These are phyloP conservation scores for Danaus chrysippus DNA, from an alignment of 2,888 invertebrate species.

Conservation along the genomic window DNA sequence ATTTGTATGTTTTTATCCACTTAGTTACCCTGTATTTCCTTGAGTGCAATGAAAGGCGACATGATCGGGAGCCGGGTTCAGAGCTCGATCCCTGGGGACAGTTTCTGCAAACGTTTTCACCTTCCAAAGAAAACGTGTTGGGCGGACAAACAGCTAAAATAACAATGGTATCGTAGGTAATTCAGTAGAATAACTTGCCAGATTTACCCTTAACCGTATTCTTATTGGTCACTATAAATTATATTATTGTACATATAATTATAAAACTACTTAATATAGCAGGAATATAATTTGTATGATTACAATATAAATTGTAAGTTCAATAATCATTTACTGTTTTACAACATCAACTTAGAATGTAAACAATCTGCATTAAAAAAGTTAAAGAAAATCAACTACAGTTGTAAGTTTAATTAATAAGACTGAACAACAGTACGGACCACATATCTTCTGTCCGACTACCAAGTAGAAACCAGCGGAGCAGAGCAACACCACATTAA, in stretches of 20 bases:
- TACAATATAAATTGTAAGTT: too few species aligned
- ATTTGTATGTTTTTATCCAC: neutral
- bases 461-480: conserved; percentile 47
- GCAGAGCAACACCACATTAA: conserved; percentile 44
- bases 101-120: conserved; percentile 40
- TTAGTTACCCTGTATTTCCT: neutral
- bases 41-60: conserved; percentile 23
- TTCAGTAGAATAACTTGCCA: neutral
- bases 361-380: neutral
- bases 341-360: too few species aligned
- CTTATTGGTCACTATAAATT: too few species aligned
- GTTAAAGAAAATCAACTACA: neutral
- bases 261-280: too few species aligned
- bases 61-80: conserved; percentile 34
- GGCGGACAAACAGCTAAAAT: conserved; percentile 43
- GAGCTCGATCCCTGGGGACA: conserved; percentile 36
- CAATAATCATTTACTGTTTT: too few species aligned
- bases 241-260: too few species aligned
- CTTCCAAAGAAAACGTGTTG: conserved; percentile 39
- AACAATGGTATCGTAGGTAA: neutral
- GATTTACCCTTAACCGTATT: too few species aligned
- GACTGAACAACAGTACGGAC: conserved; percentile 35
- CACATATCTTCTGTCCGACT: conserved; percentile 45
- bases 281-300: too few species aligned
- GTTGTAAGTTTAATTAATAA: neutral